Evolutionary conservation across 2,888 invertebrate genomes (phyloP).

Genomic region (Sclerodermus sp.): DNA sequence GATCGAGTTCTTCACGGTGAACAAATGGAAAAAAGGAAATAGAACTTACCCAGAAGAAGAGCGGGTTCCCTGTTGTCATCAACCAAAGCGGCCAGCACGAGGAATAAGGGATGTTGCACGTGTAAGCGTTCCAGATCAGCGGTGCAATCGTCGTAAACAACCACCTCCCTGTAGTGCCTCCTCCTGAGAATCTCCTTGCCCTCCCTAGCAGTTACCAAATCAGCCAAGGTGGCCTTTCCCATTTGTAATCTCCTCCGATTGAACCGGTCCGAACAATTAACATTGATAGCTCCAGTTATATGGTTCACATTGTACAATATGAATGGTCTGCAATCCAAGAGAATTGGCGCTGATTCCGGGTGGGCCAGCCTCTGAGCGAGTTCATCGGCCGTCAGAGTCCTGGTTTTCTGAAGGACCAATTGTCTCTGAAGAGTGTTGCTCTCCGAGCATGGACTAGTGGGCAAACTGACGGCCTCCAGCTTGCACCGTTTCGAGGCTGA

Average conservation of each 20-base stretch:
- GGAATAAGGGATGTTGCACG: constrained; percentile 65
- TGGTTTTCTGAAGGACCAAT: constrained; percentile 61
- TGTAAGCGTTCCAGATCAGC: constrained; percentile 65
- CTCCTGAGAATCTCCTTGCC: constrained; percentile 66
- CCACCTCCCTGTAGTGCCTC: constrained; percentile 64
- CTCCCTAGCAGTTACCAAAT: constrained; percentile 67
- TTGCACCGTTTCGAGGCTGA: constrained; percentile 61
- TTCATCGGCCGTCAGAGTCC: constrained; percentile 60
- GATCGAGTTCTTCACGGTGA: too few species aligned
- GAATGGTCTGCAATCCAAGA: constrained; percentile 71
- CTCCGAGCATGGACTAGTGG: constrained; percentile 63
- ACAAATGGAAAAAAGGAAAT: neutral
- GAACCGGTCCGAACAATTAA: constrained; percentile 72
- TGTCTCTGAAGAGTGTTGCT: constrained; percentile 61
- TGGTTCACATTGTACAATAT: constrained; percentile 72
- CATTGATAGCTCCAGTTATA: constrained; percentile 70
- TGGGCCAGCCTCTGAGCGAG: constrained; percentile 57
- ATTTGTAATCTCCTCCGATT: constrained; percentile 68
- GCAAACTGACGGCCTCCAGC: constrained; percentile 60
- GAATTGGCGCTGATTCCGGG: constrained; percentile 42
- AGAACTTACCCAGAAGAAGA: constrained; percentile 67
- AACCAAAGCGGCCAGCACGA: constrained; percentile 68
- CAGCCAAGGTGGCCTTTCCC: constrained; percentile 68
- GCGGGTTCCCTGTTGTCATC: constrained; percentile 70
- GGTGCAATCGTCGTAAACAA: constrained; percentile 72